Evolutionary conservation across 2,113 vertebrate genomes (phyloP), one percentile per base, ranked within the genome.

Genomic region (Stegastes partitus): DNA sequence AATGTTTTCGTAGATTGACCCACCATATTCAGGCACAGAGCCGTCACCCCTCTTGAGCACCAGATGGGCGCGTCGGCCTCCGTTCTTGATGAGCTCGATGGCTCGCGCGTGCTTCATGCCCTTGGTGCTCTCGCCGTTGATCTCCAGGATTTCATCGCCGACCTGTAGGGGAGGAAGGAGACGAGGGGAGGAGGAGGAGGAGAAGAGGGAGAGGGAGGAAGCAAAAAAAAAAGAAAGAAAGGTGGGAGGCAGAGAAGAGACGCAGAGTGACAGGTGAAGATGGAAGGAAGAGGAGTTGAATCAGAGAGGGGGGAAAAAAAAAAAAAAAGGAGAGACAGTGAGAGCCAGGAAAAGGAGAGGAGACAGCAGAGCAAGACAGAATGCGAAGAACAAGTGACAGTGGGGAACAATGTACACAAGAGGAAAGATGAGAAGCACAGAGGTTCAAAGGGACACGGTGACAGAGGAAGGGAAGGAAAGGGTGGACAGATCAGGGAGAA

Each of bases 1-100:
- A 96, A 98, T 95, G 96, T 97, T 99, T 97, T 99, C 97, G 96
- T 97, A 98, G 97, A 99, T 97, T 97, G 98, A 99, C 98, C 98
- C 98, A 99, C 98, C 98, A 99, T 99, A 99, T 98, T 99, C 98
- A 57, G 98, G 98, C 94, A 99, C 98, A 0, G 98, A 99, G 94
- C 98, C 98, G 85, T 99, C 97, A 82, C 98, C 98, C 82, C 97
- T 94, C 95, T 98, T 98, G 92, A 99, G 98, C 95, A 98, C 96
- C 85, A 99, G 95, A 90, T 95, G 96, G 83, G 95, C 98, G 86
- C 96, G 96, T 65, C 97, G 96, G 82, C 98, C 98, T 83, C 98
- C 98, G 2, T 95, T 99, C 95, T 99, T 99, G 94, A 99, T 99
- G 91, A 99, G 97, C 96, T 99, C 98, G 64, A 99, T 99, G 93